Percentiles rank a stretch among this genome's conserved stretches.
phyloP scores from a whole-genome alignment of 2,888 invertebrate species.

The Thumatha senex region DNA sequence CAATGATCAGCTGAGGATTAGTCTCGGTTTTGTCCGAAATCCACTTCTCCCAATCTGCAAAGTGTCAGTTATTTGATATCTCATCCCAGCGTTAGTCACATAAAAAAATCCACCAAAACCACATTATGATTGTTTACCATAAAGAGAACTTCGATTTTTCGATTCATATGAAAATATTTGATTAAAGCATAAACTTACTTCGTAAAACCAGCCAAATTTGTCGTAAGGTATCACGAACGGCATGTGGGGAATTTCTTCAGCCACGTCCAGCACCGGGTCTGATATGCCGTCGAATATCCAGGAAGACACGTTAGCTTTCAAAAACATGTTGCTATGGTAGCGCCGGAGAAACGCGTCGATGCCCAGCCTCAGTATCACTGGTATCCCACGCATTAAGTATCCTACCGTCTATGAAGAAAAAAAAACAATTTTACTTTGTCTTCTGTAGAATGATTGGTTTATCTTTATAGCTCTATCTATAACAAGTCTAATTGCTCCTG shows the following conservation, averaged over 20 bases:
- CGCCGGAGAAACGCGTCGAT: conserved; percentile 82
- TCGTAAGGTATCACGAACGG: conserved; percentile 85
- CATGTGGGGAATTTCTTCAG: conserved; percentile 77
- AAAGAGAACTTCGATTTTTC: no score
- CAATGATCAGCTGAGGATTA: no score
- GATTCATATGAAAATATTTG: no score
- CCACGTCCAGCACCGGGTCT: conserved; percentile 86
- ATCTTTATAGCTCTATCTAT: no score
- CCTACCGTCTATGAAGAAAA: conserved; percentile 83
- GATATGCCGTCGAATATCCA: conserved; percentile 93
- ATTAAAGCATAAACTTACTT: conserved; percentile 61
- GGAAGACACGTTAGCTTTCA: conserved; percentile 86
- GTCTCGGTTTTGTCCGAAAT: no score
- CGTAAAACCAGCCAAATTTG: conserved; percentile 94
- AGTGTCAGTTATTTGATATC: no score
- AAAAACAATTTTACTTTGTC: not conserved
- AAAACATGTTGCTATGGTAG: conserved; percentile 78
- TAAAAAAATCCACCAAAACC: no score
- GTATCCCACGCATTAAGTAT: conserved; percentile 80
- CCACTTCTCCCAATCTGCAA: no score
- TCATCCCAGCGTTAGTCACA: no score
- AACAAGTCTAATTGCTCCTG: no score
- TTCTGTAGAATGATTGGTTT: no score
- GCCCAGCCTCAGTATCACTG: conserved; percentile 50
- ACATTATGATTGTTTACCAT: no score